phyloP scores from a whole-genome alignment of 2,888 invertebrate genomes.

The Pammene aurita region DNA sequence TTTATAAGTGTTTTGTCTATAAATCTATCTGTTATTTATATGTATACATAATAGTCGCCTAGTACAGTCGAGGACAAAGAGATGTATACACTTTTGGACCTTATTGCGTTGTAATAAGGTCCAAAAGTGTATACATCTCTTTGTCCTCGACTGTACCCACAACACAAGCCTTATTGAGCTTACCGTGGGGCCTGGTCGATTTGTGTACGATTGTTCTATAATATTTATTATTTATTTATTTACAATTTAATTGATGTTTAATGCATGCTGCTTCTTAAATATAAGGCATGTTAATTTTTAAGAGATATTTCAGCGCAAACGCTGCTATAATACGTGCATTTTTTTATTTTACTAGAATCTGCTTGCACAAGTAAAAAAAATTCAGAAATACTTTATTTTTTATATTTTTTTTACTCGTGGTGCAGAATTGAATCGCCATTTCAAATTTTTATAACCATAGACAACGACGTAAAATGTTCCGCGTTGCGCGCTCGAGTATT shows the following conservation, averaged over 20 bases:
- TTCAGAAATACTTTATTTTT: background rate
- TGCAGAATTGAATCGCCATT: slow-evolving; percentile 41
- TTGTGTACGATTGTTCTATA: no score
- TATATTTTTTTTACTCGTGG: slow-evolving; percentile 16
- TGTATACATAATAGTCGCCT: no score
- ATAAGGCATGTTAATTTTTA: slow-evolving; percentile 32
- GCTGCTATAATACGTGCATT: slow-evolving; percentile 30
- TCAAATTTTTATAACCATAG: slow-evolving; percentile 42
- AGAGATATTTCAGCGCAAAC: slow-evolving; percentile 19
- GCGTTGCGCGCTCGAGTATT: slow-evolving; percentile 20
- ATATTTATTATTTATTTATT: background rate
- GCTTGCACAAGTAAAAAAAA: slow-evolving; percentile 18
- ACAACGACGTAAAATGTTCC: slow-evolving; percentile 42
- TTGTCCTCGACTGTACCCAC: no score
- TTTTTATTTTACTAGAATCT: slow-evolving; percentile 24
- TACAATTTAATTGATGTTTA: background rate
- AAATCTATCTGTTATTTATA: no score
- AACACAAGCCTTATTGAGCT: no score
- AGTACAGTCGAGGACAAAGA: no score
- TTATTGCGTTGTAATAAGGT: no score
- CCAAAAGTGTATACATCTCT: no score
- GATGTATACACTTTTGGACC: no score
- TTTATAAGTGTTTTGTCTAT: no score
- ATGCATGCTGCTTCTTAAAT: slow-evolving; percentile 26
- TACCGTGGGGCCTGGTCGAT: no score